Conservation (phyloP, 1,140 invertebrate species). For the Acyrthosiphon pisum region DNA sequence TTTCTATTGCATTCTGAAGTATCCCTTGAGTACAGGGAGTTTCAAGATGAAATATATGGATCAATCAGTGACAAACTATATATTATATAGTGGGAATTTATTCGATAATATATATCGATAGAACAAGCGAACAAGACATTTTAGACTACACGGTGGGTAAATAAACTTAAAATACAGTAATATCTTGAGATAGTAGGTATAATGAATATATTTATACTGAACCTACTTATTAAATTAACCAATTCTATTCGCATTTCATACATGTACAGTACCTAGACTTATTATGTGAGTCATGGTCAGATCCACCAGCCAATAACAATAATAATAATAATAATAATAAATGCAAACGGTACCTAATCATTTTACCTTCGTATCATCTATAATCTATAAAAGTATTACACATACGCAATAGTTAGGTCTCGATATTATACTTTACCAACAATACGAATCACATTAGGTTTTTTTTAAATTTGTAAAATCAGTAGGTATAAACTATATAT, state of each 20-base stretch:
- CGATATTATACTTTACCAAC: not conserved
- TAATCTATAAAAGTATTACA: constrained; percentile 1
- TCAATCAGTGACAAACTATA: not conserved
- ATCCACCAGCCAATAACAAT: not conserved
- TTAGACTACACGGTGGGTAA: not conserved
- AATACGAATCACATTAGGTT: not conserved
- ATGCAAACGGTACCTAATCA: not conserved
- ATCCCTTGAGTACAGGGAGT: not conserved
- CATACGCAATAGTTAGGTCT: not conserved
- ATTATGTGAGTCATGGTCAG: constrained; percentile 34
- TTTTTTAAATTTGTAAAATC: not conserved
- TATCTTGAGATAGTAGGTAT: not conserved
- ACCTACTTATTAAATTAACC: not conserved
- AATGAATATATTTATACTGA: not conserved
- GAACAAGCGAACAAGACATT: not conserved
- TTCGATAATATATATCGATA: not conserved
- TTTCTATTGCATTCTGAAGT: not conserved
- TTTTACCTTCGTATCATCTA: constrained; percentile 2
- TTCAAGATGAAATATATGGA: not conserved
- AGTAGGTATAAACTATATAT: not conserved
- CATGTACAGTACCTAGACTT: not conserved
- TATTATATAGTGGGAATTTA: not conserved
- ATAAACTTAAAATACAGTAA: not conserved
- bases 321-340: not conserved
- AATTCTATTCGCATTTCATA: not conserved